These are phyloP conservation scores for Ochlodes sylvanus DNA, from an alignment of 2,888 invertebrate species.

Conservation along the genomic window DNA sequence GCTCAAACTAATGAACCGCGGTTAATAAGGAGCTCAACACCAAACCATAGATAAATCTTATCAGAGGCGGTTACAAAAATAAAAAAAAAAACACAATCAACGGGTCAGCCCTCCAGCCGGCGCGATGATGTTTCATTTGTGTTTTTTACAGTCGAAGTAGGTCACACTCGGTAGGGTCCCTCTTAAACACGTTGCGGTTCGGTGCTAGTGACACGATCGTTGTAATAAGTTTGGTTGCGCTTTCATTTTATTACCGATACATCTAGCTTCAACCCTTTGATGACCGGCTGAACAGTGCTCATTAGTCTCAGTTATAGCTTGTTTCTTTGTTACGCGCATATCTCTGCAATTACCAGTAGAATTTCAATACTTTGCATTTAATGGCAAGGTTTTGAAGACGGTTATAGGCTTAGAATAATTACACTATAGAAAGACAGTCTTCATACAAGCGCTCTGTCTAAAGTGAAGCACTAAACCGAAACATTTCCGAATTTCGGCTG, in stretches of 20 bases:
- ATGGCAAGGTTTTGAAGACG: too few species aligned
- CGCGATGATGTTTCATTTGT: constrained; percentile 19
- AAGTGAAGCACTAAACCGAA: too few species aligned
- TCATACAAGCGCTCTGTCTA: too few species aligned
- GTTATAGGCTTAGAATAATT: too few species aligned
- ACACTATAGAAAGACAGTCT: too few species aligned
- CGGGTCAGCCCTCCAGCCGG: neutral
- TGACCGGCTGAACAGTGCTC: too few species aligned
- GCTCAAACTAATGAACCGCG: neutral
- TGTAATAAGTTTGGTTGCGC: constrained; percentile 1
- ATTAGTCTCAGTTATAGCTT: too few species aligned
- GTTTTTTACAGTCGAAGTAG: constrained; percentile 19
- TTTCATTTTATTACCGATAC: neutral
- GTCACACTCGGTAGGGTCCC: constrained; percentile 23
- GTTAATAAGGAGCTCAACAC: neutral
- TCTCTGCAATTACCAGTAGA: too few species aligned
- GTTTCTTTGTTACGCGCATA: too few species aligned
- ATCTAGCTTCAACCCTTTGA: too few species aligned
- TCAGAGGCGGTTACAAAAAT: neutral
- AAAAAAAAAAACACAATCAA: constrained; percentile 4
- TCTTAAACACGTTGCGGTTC: constrained; percentile 19
- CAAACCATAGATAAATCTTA: neutral
- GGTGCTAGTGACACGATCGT: neutral
- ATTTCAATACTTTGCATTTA: too few species aligned
- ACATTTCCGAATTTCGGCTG: too few species aligned